Conservation (phyloP, 2,888 invertebrate species). For the Scotopteryx bipunctaria region DNA sequence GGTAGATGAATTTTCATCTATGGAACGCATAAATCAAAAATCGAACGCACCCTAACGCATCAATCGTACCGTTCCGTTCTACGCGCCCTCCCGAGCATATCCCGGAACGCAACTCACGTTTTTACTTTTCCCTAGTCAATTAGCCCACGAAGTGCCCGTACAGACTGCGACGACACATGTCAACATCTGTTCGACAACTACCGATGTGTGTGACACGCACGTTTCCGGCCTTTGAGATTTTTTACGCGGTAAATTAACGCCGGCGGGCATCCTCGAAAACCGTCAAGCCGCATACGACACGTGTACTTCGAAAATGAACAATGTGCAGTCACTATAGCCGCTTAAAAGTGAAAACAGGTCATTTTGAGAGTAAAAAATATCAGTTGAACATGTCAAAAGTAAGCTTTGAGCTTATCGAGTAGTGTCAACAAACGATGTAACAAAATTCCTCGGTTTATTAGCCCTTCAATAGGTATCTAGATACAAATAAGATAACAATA, state of each 20-base stretch:
- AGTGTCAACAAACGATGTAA: constrained; percentile 12
- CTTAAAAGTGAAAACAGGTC: not conserved
- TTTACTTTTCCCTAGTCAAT: constrained; percentile 72
- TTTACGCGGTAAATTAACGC: constrained; percentile 70
- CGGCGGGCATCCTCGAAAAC: constrained; percentile 56
- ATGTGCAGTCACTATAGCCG: constrained; percentile 17
- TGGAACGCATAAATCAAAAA: constrained; percentile 50
- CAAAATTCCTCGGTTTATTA: constrained; percentile 20
- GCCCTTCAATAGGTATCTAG: constrained; percentile 28
- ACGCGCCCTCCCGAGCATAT: constrained; percentile 43
- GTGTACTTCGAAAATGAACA: constrained; percentile 47
- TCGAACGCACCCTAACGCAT: constrained; percentile 47
- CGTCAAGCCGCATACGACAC: constrained; percentile 48
- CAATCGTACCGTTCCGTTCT: constrained; percentile 49
- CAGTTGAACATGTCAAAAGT: constrained; percentile 6
- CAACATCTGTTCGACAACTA: constrained; percentile 78
- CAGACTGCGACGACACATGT: constrained; percentile 66
- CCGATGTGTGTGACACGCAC: constrained; percentile 67
- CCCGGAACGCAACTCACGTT: constrained; percentile 54
- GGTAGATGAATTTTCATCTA: constrained; percentile 27
- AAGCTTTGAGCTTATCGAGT: constrained; percentile 17
- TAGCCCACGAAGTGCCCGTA: constrained; percentile 60
- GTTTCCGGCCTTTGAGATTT: constrained; percentile 72
- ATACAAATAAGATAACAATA: constrained; percentile 37
- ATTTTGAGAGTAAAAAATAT: constrained; percentile 1